Evolutionary conservation across 2,888 invertebrate genomes (phyloP).

Genomic region (Pecten maximus): DNA sequence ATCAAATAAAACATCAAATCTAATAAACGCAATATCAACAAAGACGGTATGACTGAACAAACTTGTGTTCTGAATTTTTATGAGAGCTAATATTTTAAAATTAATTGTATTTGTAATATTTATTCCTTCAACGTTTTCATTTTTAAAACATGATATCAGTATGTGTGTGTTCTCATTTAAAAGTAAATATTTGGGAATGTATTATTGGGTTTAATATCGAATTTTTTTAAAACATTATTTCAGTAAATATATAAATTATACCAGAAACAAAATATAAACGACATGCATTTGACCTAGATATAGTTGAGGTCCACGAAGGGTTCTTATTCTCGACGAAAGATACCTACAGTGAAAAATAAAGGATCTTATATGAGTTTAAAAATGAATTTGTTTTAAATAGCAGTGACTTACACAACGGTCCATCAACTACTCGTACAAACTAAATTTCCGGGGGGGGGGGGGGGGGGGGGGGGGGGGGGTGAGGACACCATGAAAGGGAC

Average conservation of each 20-base stretch:
- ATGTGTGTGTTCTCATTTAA: constrained; percentile 2
- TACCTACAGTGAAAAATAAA: too few relatives aligned
- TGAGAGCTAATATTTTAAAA: not conserved
- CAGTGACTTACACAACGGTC: too few relatives aligned
- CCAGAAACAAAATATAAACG: too few relatives aligned
- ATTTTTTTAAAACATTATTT: not conserved
- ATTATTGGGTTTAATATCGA: not conserved
- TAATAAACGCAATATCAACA: not conserved
- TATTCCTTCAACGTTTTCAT: not conserved
- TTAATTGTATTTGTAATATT: not conserved
- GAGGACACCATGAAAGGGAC: too few relatives aligned
- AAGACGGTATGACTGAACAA: not conserved
- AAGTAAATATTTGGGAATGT: not conserved
- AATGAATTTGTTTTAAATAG: too few relatives aligned
- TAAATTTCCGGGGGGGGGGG: too few relatives aligned
- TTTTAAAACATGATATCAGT: too few relatives aligned
- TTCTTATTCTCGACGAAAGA: not conserved
- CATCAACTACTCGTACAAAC: too few relatives aligned
- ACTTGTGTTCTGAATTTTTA: not conserved
- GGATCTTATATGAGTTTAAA: too few relatives aligned
- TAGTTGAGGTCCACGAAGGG: not conserved
- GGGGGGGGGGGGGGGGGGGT: too few relatives aligned
- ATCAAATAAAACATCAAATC: not conserved
- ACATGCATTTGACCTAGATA: not conserved
- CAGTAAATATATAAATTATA: not conserved